A percentile compares a stretch with the other conserved stretches of the same genome.
phyloP scores from a whole-genome alignment of 2,113 vertebrate genomes.

The Alouatta palliata region DNA sequence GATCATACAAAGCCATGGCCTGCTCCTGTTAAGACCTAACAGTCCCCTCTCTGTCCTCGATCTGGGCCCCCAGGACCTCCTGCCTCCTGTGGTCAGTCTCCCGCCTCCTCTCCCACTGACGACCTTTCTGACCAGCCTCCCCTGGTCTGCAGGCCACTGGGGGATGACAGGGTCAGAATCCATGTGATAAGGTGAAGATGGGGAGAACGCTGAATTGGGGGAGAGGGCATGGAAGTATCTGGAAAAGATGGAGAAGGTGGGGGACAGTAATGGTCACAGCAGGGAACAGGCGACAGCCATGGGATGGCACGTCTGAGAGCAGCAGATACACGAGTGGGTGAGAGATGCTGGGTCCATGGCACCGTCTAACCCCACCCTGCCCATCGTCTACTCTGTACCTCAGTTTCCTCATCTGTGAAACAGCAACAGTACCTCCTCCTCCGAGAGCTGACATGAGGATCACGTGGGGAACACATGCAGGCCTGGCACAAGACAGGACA shows the following conservation, averaged over 20 bases:
- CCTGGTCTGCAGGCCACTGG: accelerated
- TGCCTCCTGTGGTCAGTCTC: neutral
- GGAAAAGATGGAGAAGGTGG: neutral
- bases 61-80: neutral
- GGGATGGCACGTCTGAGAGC: too few relatives aligned
- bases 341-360: neutral
- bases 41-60: neutral
- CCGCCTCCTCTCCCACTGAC: accelerated
- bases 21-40: neutral
- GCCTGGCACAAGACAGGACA: too few relatives aligned
- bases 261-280: neutral
- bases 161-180: neutral
- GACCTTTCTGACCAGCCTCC: too few relatives aligned
- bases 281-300: accelerated
- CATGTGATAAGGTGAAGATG: too few relatives aligned
- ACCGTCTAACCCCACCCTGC: accelerated
- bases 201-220: too few relatives aligned
- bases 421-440: neutral
- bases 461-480: accelerated
- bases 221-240: neutral
- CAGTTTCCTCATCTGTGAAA: neutral
- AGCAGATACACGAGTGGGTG: accelerated
- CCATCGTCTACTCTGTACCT: accelerated
- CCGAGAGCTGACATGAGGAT: accelerated
- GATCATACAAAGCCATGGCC: neutral